These are phyloP conservation scores for Mormyrus lacerda DNA, from an alignment of 2,113 vertebrate species.

Conservation along the genomic window DNA sequence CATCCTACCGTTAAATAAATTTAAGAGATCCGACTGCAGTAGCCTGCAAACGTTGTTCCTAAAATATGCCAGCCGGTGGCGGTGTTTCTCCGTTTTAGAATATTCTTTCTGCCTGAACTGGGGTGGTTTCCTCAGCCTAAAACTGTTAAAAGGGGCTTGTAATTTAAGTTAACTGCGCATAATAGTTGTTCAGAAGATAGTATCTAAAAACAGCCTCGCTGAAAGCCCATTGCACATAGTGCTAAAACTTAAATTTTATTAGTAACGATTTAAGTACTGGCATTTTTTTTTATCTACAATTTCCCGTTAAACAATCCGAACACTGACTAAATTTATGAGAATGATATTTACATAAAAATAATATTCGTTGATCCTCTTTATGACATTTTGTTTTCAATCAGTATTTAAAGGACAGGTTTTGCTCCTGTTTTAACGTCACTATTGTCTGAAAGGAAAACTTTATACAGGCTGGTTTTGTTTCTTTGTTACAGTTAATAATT, in stretches of 20 bases:
- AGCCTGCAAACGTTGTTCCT: background rate
- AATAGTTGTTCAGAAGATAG: background rate
- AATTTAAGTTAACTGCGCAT: background rate
- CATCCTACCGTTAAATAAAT: background rate
- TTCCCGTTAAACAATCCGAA: background rate
- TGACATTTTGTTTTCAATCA: background rate
- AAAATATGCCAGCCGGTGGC: background rate
- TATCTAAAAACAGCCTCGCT: background rate
- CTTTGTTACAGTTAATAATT: background rate
- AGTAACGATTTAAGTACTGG: background rate
- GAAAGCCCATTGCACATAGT: background rate
- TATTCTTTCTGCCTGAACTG: background rate
- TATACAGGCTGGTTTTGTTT: background rate
- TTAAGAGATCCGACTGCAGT: background rate
- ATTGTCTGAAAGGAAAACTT: background rate
- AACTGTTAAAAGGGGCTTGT: background rate
- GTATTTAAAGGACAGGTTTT: background rate
- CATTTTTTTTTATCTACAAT: background rate
- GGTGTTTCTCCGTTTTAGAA: conserved; percentile 8
- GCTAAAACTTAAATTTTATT: background rate
- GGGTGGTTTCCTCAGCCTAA: background rate
- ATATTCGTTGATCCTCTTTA: background rate
- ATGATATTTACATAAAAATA: background rate
- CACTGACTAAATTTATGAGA: background rate
- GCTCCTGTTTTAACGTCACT: background rate